Conservation (phyloP, 2,888 invertebrate species). For the Tortricodes alternella region DNA sequence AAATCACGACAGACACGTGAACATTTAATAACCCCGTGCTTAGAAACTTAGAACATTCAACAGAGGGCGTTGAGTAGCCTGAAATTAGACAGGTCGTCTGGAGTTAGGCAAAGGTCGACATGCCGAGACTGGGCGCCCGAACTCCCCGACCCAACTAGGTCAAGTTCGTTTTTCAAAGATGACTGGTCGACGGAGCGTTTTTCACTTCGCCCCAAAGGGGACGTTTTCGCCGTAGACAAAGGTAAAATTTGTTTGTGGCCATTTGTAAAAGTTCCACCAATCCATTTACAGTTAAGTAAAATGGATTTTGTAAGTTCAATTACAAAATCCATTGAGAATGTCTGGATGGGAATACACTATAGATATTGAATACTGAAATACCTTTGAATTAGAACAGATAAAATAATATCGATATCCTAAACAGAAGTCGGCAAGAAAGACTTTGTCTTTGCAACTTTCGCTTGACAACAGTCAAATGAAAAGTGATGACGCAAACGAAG, state of each 20-base stretch:
- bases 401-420: too few relatives aligned
- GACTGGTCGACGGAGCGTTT: slow-evolving; percentile 38
- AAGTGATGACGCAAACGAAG: too few relatives aligned
- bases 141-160: slow-evolving; percentile 51
- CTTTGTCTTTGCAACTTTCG: too few relatives aligned
- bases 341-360: too few relatives aligned
- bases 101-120: slow-evolving; percentile 56
- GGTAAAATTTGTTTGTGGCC: background rate
- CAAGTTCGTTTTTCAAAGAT: slow-evolving; percentile 66
- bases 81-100: slow-evolving; percentile 22
- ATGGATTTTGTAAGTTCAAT: too few relatives aligned
- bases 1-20: slow-evolving; percentile 8
- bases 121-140: slow-evolving; percentile 39
- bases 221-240: background rate
- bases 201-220: background rate
- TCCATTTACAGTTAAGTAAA: too few relatives aligned
- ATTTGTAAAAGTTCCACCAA: too few relatives aligned
- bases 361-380: too few relatives aligned
- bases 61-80: slow-evolving; percentile 6
- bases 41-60: background rate
- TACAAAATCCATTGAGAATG: too few relatives aligned
- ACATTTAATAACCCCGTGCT: slow-evolving; percentile 10
- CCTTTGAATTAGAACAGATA: too few relatives aligned
- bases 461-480: too few relatives aligned
- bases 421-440: too few relatives aligned